These are phyloP conservation scores for Sericinus montela DNA, from an alignment of 2,888 invertebrate species.

Conservation along the genomic window DNA sequence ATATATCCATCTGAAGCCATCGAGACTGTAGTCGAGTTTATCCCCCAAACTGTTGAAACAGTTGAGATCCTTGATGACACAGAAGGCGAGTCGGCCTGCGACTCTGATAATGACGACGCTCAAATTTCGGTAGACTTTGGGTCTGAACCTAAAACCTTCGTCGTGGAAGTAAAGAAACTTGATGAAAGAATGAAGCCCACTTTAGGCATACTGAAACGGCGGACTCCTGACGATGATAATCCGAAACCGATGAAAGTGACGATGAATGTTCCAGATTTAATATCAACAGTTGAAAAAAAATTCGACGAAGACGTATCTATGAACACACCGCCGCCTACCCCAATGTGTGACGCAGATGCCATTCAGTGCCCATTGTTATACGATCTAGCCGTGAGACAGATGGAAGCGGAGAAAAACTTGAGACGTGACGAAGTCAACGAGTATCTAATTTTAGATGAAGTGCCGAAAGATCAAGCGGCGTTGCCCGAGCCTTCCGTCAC, in stretches of 20 bases:
- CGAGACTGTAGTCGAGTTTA: conserved; percentile 74
- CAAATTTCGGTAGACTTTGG: conserved; percentile 42
- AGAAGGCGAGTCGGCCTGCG: conserved; percentile 57
- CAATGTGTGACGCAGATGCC: conserved; percentile 35
- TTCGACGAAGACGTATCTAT: conserved; percentile 27
- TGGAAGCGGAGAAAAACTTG: conserved; percentile 31
- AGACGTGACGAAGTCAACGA: conserved; percentile 43
- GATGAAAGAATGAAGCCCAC: conserved; percentile 63
- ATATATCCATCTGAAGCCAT: conserved; percentile 68
- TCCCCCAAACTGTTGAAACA: conserved; percentile 75
- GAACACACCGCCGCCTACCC: conserved; percentile 31
- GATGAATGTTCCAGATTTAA: conserved; percentile 43
- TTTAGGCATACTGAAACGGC: conserved; percentile 52
- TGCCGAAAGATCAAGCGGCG: conserved; percentile 47
- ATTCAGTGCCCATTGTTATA: conserved; percentile 34
- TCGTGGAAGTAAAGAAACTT: conserved; percentile 55
- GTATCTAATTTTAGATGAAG: conserved; percentile 54
- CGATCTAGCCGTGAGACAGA: conserved; percentile 33
- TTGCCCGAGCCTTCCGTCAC: conserved; percentile 59
- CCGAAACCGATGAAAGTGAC: conserved; percentile 34
- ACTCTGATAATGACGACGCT: conserved; percentile 32
- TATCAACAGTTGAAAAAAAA: conserved; percentile 32
- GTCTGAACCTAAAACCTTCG: conserved; percentile 58
- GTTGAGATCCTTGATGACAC: conserved; percentile 78
- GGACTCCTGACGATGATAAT: conserved; percentile 34